Percentiles rank a stretch among this genome's conserved stretches.
These are phyloP conservation scores for Capitulum mitella DNA, from an alignment of 2,888 invertebrate genomes.

Conservation along the genomic window DNA sequence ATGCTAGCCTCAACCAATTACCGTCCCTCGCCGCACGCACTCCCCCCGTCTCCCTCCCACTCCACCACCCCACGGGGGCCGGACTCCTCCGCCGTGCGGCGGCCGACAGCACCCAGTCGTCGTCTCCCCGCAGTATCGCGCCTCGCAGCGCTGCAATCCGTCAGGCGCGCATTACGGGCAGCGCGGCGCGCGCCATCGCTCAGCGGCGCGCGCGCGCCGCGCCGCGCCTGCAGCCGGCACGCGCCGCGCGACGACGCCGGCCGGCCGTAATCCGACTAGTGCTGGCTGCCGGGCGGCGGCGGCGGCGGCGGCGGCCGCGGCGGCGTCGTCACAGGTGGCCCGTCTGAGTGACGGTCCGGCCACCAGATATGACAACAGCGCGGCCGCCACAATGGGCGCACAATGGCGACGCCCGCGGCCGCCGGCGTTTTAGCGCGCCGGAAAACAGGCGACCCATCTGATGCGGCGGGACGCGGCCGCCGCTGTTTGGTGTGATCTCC, in stretches of 20 bases:
- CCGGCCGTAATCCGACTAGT: background rate
- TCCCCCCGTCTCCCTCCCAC: too few species aligned
- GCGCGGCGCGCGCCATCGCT: background rate
- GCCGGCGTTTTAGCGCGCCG: background rate
- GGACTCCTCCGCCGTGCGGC: too few species aligned
- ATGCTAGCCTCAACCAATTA: too few species aligned
- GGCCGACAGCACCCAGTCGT: too few species aligned
- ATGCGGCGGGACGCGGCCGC: background rate
- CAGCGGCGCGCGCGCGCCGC: background rate
- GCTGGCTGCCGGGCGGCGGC: background rate
- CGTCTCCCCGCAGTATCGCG: too few species aligned
- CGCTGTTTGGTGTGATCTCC: background rate
- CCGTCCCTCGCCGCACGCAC: too few species aligned
- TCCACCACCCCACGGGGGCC: too few species aligned
- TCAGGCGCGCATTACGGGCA: background rate
- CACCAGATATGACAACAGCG: conserved; percentile 19
- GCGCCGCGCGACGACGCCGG: background rate
- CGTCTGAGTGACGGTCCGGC: background rate
- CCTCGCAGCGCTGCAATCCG: background rate
- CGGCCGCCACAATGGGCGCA: background rate
- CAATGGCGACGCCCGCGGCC: background rate
- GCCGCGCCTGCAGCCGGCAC: background rate
- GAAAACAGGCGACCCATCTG: background rate
- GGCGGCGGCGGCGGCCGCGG: background rate
- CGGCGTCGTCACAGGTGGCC: background rate